Base-by-base conservation (phyloP, 2,888 invertebrate genomes). In the Polia nebulosa region DNA sequence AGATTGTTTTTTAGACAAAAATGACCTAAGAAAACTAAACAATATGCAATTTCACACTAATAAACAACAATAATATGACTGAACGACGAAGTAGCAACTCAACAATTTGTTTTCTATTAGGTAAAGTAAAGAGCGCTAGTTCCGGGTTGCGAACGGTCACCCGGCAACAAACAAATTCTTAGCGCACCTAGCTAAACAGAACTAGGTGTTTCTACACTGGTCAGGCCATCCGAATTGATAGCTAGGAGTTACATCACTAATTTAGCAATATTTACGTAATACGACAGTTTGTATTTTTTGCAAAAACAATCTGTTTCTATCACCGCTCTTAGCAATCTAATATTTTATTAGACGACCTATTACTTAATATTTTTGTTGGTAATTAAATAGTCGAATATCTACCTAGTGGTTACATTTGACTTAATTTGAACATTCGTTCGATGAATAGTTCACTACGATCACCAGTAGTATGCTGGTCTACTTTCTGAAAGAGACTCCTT, bases 141-240 rank as follows among this genome's bases (percentile, higher is more conserved):
- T 84, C 84, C 85, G 85, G 84, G 84, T 84, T 76, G 61, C 65
- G 72, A 72, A 69, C 79, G 76, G 72, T 68, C 70, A 70, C 55
- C 55, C 66, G 51, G 49, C 64, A 62, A 65, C 58, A 67, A 77
- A 75, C 76, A 78, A 82, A 80, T 73, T 80, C 74, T 83, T 81
- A 86, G 87, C 80, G 78, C 83, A 84, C 77, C 83, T 86, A 83
- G 78, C 79, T 78, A 83, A 85, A 88, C 81, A 85, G 75, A 72
- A 81, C 47, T 73, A 60, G 76, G 67, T 81, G 78, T 85, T 82
- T 77, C 65, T 62, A 51, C 74, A 53, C 65, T 64, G 58, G 41
- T 69, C 65, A 64, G 56, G 45, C 79, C 60, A 71, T 76, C 66
- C 51, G 61, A 73, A 78, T 78, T 78, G 76, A 84, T 83, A 78